Percentiles rank a stretch among this genome's conserved stretches.
phyloP scores from a whole-genome alignment of 2,888 invertebrate species.

The Neoascia interrupta region DNA sequence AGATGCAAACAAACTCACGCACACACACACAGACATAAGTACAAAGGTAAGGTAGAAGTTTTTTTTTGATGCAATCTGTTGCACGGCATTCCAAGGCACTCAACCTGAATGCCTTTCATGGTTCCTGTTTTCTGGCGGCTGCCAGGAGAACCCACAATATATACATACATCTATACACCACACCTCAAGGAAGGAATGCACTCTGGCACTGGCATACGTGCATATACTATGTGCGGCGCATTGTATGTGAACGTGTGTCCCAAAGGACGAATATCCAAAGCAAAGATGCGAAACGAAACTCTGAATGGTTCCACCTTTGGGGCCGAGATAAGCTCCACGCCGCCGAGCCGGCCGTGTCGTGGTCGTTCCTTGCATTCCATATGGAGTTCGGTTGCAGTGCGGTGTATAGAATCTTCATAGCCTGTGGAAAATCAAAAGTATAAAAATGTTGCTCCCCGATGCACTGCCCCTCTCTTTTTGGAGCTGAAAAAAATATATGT shows the following conservation, averaged over 20 bases:
- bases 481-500: conserved; percentile 2
- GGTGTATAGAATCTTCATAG: conserved; percentile 44
- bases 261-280: conserved; percentile 68
- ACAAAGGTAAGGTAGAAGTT: conserved; percentile 11
- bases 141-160: conserved; percentile 15
- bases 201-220: not conserved
- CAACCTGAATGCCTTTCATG: conserved; percentile 68
- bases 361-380: conserved; percentile 61
- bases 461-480: not conserved
- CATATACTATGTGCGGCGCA: not conserved
- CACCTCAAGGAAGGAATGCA: conserved; percentile 55
- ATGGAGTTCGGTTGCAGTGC: conserved; percentile 35
- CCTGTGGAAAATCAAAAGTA: conserved; percentile 68
- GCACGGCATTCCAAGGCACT: conserved; percentile 68
- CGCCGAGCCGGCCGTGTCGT: conserved; percentile 5
- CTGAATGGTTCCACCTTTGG: conserved; percentile 67
- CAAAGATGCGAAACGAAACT: conserved; percentile 61
- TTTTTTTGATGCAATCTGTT: conserved; percentile 66
- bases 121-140: conserved; percentile 56
- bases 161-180: conserved; percentile 38
- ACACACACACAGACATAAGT: conserved; percentile 18
- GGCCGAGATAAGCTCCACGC: conserved; percentile 49
- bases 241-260: conserved; percentile 41
- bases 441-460: conserved; percentile 30
- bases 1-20: conserved; percentile 3